Percentiles rank a stretch among this genome's conserved stretches.
Evolutionary conservation across 2,113 vertebrate genomes (phyloP).

Genomic region (Hystrix cristata): DNA sequence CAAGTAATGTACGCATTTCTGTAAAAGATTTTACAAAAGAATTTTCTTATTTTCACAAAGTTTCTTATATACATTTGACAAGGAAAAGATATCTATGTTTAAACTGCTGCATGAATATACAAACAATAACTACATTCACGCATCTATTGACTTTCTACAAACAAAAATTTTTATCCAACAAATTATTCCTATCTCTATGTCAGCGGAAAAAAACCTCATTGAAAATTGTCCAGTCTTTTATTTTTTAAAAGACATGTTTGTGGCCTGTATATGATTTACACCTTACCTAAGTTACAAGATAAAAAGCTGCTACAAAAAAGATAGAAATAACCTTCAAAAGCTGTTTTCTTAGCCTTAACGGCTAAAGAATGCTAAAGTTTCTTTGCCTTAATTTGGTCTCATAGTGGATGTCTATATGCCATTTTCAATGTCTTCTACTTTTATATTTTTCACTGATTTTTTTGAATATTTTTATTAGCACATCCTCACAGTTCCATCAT

Average conservation of each 20-base stretch:
- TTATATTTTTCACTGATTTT: neutral
- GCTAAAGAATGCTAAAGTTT: neutral
- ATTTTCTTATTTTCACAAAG: slow-evolving; percentile 48
- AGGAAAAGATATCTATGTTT: slow-evolving; percentile 16
- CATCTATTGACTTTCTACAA: neutral
- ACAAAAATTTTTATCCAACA: neutral
- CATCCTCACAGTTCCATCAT: neutral
- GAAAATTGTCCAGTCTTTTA: neutral
- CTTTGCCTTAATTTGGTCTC: slow-evolving; percentile 36
- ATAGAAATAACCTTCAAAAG: neutral
- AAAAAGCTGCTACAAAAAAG: slow-evolving; percentile 27
- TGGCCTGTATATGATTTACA: neutral
- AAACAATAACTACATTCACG: neutral
- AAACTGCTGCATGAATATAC: slow-evolving; percentile 4
- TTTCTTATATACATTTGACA: neutral
- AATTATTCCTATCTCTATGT: neutral
- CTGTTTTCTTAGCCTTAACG: neutral
- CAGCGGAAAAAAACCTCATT: neutral
- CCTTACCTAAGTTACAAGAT: slow-evolving; percentile 27
- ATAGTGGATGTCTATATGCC: neutral
- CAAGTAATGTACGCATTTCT: slow-evolving; percentile 40
- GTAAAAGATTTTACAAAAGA: slow-evolving; percentile 25
- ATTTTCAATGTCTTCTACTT: neutral
- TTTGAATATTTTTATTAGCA: neutral
- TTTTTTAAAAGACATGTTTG: neutral